Evolutionary conservation across 2,797 vertebrate genomes (phyloP), one percentile per base, ranked within the genome.

Genomic region (Cirrhinus molitorella): DNA sequence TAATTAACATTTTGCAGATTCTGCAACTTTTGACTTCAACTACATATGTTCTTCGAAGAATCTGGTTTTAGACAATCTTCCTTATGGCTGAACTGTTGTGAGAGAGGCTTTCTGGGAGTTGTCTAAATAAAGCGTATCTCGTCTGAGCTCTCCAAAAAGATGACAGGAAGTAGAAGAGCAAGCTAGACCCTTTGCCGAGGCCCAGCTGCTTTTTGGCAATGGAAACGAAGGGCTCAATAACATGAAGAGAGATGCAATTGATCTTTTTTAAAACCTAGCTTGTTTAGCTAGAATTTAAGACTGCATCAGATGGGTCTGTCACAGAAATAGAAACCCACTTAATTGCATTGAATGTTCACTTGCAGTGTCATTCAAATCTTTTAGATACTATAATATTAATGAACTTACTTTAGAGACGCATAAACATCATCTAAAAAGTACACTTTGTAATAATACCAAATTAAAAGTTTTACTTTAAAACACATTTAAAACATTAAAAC

Each of bases 191-290:
- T 70, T 55, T 9, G 4, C 37, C 2, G 23, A 80, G 51, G 17
- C 45, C 49, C 71, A 65, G 76, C 63, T 84, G 76, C 31, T 73
- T 66, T 67, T 25, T 80, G 43, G n/a, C 47, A 31, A 59, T 19
- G 25, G 67, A 49, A 21, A 45, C 23, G 21, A 43, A n/a, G 57
- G 25, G 31, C 23, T 45, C 12, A 61, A 37, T 81, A 61, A 34
- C 67, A 61, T 34, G 53, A 61, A 7, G 43, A 61, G 13, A 23
- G 4, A 23, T 28, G 5, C 28, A 31, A 9, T 16, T 55, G 28
- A 31, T 73, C 49, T 13, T 47, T 53, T 55, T 23, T 55, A 16
- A 74, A 37, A 53, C 71, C 28, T 19, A 28, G 43, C 8, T 28
- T 8, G 17, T 34, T 66, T 34, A 53, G 66, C 2, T 11, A 23